Evolutionary conservation across 1,140 invertebrate species (phyloP).

Genomic region (Bactericera cockerelli): DNA sequence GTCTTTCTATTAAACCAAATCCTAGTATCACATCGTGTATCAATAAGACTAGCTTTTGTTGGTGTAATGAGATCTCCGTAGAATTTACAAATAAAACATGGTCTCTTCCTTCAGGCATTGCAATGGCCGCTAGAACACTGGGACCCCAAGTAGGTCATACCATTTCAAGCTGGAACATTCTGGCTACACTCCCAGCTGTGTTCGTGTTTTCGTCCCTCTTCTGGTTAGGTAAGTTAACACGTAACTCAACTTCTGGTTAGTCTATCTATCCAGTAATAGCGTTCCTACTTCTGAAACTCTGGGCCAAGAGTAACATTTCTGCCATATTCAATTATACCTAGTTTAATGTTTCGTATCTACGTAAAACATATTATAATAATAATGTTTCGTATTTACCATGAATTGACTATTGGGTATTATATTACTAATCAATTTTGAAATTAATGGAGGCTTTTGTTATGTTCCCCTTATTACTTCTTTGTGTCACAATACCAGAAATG

Average conservation of each 20-base stretch:
- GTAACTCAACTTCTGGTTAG: background rate
- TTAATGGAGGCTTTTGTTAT: too few species aligned
- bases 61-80: too few species aligned
- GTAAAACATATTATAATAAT: background rate
- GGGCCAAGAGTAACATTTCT: background rate
- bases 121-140: background rate
- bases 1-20: too few species aligned
- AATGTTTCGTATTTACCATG: background rate
- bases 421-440: too few species aligned
- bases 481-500: too few species aligned
- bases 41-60: too few species aligned
- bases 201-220: background rate
- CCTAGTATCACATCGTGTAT: too few species aligned
- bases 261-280: too few species aligned
- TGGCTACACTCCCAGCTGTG: background rate
- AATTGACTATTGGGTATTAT: background rate
- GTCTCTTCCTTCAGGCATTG: conserved; percentile 3
- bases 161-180: background rate
- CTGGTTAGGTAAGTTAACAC: background rate
- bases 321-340: background rate
- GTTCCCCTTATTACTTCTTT: too few species aligned
- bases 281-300: background rate
- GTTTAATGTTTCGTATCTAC: background rate
- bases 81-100: too few species aligned
- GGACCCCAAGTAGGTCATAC: background rate